These are phyloP conservation scores for Cacatua alba DNA, from an alignment of 2,113 vertebrate genomes.

Conservation along the genomic window DNA sequence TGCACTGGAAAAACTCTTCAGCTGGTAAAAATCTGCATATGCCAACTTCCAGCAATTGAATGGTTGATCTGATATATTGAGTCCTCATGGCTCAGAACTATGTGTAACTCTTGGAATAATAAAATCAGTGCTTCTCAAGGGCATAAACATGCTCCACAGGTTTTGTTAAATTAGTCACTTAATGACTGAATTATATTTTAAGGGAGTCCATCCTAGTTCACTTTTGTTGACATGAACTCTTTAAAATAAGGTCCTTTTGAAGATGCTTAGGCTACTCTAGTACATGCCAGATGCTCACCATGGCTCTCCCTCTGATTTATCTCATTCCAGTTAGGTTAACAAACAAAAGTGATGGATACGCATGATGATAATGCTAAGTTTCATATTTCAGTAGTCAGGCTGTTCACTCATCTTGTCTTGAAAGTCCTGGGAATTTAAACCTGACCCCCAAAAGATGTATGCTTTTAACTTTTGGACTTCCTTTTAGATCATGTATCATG, in stretches of 20 bases:
- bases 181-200: slow-evolving; percentile 6
- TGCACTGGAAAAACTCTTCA: not conserved
- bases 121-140: slow-evolving; percentile 3
- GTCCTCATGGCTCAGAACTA: not conserved
- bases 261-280: not conserved
- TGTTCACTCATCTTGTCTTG: slow-evolving; percentile 33
- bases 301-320: not conserved
- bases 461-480: slow-evolving; percentile 63
- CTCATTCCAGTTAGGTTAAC: slow-evolving; percentile 32
- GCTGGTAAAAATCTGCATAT: slow-evolving; percentile 7
- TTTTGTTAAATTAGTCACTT: slow-evolving; percentile 14
- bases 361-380: slow-evolving; percentile 46
- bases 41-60: not conserved
- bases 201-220: not conserved
- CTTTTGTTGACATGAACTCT: not conserved
- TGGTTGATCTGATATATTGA: not conserved
- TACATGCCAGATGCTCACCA: slow-evolving; percentile 27
- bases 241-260: slow-evolving; percentile 29
- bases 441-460: slow-evolving; percentile 51
- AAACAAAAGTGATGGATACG: slow-evolving; percentile 54
- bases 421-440: slow-evolving; percentile 55
- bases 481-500: slow-evolving; percentile 69
- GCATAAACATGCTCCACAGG: slow-evolving; percentile 1
- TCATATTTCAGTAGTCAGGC: slow-evolving; percentile 55
- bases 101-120: slow-evolving; percentile 20